Conservation (phyloP, 2,113 vertebrate genomes). For the Zapus hudsonius region DNA sequence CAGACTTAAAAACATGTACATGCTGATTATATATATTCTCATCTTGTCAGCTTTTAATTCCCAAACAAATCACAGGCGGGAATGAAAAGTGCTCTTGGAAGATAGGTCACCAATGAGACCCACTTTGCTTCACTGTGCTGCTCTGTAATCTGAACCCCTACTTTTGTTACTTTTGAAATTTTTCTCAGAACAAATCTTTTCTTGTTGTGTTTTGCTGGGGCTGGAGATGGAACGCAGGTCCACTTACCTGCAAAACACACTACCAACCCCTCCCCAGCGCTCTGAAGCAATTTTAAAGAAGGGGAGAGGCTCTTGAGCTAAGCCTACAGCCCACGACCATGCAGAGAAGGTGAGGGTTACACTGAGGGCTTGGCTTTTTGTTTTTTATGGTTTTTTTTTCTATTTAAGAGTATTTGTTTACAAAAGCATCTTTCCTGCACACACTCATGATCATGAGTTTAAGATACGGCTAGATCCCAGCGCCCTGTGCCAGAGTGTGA, state of each 20-base stretch:
- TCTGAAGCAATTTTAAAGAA: neutral
- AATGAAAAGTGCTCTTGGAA: neutral
- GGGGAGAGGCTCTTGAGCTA: neutral
- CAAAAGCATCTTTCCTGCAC: neutral
- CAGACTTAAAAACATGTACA: neutral
- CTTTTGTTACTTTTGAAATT: slow-evolving; percentile 43
- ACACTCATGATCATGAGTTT: neutral
- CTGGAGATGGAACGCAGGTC: neutral
- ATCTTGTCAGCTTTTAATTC: neutral
- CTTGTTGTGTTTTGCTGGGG: neutral
- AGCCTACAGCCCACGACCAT: neutral
- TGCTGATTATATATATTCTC: neutral
- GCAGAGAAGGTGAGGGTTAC: neutral
- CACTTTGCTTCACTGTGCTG: neutral
- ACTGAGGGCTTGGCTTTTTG: neutral
- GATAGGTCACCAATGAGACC: neutral
- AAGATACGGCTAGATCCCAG: neutral
- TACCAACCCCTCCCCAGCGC: neutral
- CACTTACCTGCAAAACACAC: no score
- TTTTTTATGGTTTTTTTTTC: neutral
- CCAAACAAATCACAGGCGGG: neutral
- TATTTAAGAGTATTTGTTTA: neutral
- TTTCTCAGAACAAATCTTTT: slow-evolving; percentile 14
- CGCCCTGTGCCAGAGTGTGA: neutral
- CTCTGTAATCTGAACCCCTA: slow-evolving; percentile 37